Base-by-base conservation (phyloP, 2,888 invertebrate genomes). In the Cerceris rybyensis region DNA sequence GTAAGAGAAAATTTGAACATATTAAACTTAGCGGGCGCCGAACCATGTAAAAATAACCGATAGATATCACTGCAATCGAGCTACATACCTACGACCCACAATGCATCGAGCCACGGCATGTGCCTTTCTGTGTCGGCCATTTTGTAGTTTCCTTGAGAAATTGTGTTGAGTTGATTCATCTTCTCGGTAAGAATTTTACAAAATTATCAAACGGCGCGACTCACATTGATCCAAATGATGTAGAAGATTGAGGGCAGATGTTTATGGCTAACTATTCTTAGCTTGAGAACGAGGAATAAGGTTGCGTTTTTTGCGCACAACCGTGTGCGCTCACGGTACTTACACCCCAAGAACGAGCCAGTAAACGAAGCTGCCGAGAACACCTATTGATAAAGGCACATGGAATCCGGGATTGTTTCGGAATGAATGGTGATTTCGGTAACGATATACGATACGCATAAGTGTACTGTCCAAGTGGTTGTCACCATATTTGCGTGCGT, bases 111-210 rank as follows among this genome's bases (percentile, higher is more conserved):
- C 93, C 93, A 93, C 94, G 94, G 94, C 94, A 94, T 94, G 94
- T 94, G 94, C 94, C 94, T 93, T 91, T 93, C 93, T 93, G 93
- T 93, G 94, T 94, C 95, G 94, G 95, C 95, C 95, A 95, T 95
- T 95, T 95, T 95, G 94, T 94, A 94, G 94, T 94, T 93, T 94
- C 93, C 93, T 94, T 93, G 94, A 94, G 94, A 94, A 94, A 94
- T 94, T 93, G 94, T 94, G 93, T 94, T 93, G 93, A 94, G 93
- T 94, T 94, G 93, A 94, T 93, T 94, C 93, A 93, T 94, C 92
- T 93, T 93, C 93, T 93, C 93, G 94, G 94, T 94, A 94, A 94
- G 94, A 88, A 89, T 86, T 86, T 85, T 81, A 70, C 76, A 79
- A 84, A 83, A 84, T 85, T 86, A 81, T 84, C 78, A 84, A 84